These are phyloP conservation scores for Okapia johnstoni DNA, from an alignment of 2,113 vertebrate genomes.

Conservation along the genomic window DNA sequence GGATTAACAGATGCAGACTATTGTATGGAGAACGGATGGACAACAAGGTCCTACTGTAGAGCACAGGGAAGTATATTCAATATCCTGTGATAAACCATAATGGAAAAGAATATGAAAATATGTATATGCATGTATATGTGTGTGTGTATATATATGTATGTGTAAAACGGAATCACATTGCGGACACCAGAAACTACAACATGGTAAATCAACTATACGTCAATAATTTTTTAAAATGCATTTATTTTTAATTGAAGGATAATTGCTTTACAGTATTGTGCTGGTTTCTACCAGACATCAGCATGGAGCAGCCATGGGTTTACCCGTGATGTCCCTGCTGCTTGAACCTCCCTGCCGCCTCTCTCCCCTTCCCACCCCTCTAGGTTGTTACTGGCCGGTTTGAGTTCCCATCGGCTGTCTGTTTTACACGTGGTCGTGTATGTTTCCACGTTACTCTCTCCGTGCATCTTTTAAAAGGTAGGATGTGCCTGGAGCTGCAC, in stretches of 20 bases:
- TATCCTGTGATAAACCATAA: not conserved
- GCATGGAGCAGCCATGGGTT: not conserved
- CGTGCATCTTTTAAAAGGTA: not conserved
- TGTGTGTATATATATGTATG: fast-evolving
- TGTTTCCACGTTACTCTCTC: not conserved
- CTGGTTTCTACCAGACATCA: not conserved
- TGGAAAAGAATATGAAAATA: not conserved
- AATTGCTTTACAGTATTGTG: not conserved
- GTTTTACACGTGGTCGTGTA: fast-evolving
- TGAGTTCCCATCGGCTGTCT: not conserved
- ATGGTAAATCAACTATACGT: not conserved
- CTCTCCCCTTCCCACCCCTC: not conserved
- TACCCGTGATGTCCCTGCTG: not conserved
- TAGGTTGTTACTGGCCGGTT: not conserved
- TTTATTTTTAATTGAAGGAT: not conserved
- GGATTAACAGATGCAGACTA: not conserved
- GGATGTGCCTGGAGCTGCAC: not conserved
- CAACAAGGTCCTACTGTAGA: not conserved
- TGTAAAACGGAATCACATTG: not conserved
- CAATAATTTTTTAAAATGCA: not conserved
- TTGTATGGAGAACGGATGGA: not conserved
- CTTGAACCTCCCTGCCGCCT: fast-evolving
- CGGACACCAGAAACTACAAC: not conserved
- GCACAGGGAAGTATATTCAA: not conserved
- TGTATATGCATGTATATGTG: not conserved